Evolutionary conservation across 2,888 invertebrate genomes (phyloP).

Genomic region (Leptinotarsa tumamoca): DNA sequence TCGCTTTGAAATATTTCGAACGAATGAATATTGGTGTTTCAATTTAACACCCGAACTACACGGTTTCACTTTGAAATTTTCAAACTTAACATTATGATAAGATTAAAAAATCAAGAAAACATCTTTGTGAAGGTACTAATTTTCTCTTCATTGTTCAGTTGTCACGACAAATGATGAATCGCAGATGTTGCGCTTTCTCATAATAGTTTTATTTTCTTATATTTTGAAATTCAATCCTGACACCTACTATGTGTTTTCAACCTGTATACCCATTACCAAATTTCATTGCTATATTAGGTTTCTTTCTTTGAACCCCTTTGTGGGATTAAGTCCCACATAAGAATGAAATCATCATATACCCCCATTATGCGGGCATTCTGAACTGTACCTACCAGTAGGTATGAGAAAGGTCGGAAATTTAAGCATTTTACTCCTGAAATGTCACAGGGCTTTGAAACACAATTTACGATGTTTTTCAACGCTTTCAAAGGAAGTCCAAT

Average conservation of each 20-base stretch:
- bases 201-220: background rate
- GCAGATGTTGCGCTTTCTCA: background rate
- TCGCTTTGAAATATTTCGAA: too few relatives aligned
- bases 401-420: conserved; percentile 4
- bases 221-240: background rate
- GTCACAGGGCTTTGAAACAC: conserved; percentile 16
- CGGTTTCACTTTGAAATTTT: too few relatives aligned
- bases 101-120: too few relatives aligned
- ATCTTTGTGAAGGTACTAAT: too few relatives aligned
- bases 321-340: conserved; percentile 1
- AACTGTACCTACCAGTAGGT: background rate
- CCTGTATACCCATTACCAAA: background rate
- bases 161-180: too few relatives aligned
- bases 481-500: conserved; percentile 27
- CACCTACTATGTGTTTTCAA: background rate
- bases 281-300: conserved; percentile 10
- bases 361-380: conserved; percentile 13
- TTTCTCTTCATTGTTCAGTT: too few relatives aligned
- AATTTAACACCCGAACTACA: too few relatives aligned
- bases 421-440: conserved; percentile 12
- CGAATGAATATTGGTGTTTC: too few relatives aligned
- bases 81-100: too few relatives aligned
- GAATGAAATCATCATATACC: conserved; percentile 5
- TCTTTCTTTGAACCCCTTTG: conserved; percentile 1
- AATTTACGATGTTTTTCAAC: conserved; percentile 30